Conservation (phyloP, 1,140 invertebrate genomes). For the Trissolcus basalis region DNA sequence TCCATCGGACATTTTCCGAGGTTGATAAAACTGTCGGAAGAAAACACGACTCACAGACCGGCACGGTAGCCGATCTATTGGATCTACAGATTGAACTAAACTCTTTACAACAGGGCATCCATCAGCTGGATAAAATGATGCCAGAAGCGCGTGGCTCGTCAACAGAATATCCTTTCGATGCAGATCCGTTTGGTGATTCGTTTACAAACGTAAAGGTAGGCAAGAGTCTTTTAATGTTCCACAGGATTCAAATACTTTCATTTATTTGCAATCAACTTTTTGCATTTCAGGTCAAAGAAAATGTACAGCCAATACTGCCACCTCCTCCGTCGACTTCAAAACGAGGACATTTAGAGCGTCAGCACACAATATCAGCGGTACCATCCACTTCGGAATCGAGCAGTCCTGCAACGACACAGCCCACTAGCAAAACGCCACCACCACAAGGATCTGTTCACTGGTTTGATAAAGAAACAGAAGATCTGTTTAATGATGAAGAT, state of each 20-base stretch:
- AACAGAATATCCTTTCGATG: conserved; percentile 77
- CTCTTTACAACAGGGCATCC: conserved; percentile 90
- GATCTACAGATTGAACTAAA: conserved; percentile 95
- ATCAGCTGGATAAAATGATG: conserved; percentile 90
- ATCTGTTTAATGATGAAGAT: conserved; percentile 75
- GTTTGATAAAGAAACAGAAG: conserved; percentile 77
- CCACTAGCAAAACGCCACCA: conserved; percentile 72
- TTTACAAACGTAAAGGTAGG: conserved; percentile 82
- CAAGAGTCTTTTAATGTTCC: neutral
- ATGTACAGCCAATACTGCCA: conserved; percentile 76
- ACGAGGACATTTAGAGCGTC: conserved; percentile 69
- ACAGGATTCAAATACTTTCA: neutral
- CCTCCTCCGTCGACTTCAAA: conserved; percentile 80
- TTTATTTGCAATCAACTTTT: conserved; percentile 1
- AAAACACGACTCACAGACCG: conserved; percentile 70
- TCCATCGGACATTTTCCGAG: conserved; percentile 68
- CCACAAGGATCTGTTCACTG: conserved; percentile 71
- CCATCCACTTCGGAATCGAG: conserved; percentile 68
- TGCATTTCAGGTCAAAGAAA: conserved; percentile 67
- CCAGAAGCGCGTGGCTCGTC: conserved; percentile 81
- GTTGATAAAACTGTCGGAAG: conserved; percentile 65
- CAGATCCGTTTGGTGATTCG: conserved; percentile 87
- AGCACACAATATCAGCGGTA: conserved; percentile 68
- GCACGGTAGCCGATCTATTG: conserved; percentile 87
- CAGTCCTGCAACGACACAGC: conserved; percentile 68